Evolutionary conservation across 2,113 vertebrate genomes (phyloP).

Genomic region (Dendrocopos noguchii): DNA sequence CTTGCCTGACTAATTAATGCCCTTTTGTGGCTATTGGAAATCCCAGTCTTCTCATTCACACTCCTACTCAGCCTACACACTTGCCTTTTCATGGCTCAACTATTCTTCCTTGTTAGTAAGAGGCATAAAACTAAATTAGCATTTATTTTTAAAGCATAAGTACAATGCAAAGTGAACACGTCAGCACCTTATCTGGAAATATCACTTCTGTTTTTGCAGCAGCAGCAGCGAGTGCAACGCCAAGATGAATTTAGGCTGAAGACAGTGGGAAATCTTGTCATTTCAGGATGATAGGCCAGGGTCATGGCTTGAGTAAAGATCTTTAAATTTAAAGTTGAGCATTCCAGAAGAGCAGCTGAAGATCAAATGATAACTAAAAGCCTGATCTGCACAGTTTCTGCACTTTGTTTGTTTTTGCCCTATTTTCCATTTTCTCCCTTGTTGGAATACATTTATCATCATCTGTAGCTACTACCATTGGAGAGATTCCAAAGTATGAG

Average conservation of each 20-base stretch:
- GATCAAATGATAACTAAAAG: neutral
- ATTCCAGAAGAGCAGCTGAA: neutral
- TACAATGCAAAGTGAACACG: neutral
- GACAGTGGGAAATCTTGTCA: neutral
- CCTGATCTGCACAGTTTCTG: neutral
- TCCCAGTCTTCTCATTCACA: neutral
- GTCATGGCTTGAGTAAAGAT: neutral
- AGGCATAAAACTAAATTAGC: neutral
- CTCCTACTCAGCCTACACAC: conserved; percentile 1
- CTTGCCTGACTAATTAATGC: conserved; percentile 16
- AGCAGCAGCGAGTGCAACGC: neutral
- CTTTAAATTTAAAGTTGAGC: neutral
- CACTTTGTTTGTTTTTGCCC: neutral
- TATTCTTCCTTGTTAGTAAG: neutral
- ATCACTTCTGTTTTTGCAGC: neutral
- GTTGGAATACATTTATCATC: neutral
- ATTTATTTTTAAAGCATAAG: neutral
- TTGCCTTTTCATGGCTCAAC: neutral
- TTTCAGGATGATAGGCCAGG: neutral
- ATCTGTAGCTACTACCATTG: neutral
- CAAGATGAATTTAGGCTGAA: neutral
- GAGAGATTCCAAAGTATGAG: neutral
- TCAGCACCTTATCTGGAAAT: neutral
- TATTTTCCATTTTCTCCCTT: neutral
- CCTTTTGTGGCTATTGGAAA: conserved; percentile 13